These are phyloP conservation scores for Hyles euphorbiae DNA, from an alignment of 1,140 invertebrate species.

Conservation along the genomic window DNA sequence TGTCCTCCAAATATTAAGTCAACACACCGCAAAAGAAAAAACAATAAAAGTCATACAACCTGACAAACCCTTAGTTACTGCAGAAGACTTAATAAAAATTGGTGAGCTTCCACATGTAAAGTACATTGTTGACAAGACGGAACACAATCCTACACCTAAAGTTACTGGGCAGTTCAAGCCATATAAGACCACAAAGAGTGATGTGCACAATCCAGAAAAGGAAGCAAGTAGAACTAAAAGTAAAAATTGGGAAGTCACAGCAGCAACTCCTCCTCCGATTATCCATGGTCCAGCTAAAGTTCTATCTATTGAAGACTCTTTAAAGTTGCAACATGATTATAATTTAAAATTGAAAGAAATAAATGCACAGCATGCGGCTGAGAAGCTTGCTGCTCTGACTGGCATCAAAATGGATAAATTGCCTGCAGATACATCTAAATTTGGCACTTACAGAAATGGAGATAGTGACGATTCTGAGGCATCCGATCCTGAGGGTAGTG, in stretches of 20 bases:
- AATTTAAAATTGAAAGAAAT: slow-evolving; percentile 60
- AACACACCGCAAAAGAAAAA: slow-evolving; percentile 77
- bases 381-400: slow-evolving; percentile 42
- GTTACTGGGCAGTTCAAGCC: slow-evolving; percentile 77
- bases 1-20: slow-evolving; percentile 80
- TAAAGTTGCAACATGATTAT: slow-evolving; percentile 74
- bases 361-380: slow-evolving; percentile 58
- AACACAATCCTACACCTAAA: slow-evolving; percentile 57
- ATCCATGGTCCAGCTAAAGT: slow-evolving; percentile 76
- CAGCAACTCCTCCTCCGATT: slow-evolving; percentile 80
- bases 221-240: slow-evolving; percentile 76
- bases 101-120: slow-evolving; percentile 76
- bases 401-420: slow-evolving; percentile 51
- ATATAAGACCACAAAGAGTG: slow-evolving; percentile 78
- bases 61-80: slow-evolving; percentile 77
- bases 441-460: slow-evolving; percentile 50
- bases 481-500: slow-evolving; percentile 49
- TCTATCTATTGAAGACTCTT: slow-evolving; percentile 76
- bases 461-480: slow-evolving; percentile 54
- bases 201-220: slow-evolving; percentile 79
- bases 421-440: slow-evolving; percentile 37
- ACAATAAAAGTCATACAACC: slow-evolving; percentile 75
- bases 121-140: slow-evolving; percentile 78
- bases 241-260: slow-evolving; percentile 82
- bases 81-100: slow-evolving; percentile 78